phyloP scores from a whole-genome alignment of 2,797 vertebrate genomes.

The Typhlichthys subterraneus region DNA sequence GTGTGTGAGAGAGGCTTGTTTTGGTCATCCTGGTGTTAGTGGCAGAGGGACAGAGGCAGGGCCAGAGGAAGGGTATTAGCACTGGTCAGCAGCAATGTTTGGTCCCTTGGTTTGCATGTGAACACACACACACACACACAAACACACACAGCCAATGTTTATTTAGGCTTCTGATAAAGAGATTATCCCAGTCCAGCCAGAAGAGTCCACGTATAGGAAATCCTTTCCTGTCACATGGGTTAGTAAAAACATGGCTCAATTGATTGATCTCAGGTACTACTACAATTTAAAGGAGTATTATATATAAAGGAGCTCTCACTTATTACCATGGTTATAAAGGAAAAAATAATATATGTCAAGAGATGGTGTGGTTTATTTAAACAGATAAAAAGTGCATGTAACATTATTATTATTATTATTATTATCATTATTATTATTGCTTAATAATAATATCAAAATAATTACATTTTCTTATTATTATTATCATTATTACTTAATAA shows the following conservation, averaged over 20 bases:
- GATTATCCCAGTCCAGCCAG: constrained; percentile 69
- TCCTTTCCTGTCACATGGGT: constrained; percentile 66
- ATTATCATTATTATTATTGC: background rate
- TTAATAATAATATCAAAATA: background rate
- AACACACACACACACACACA: constrained; percentile 41
- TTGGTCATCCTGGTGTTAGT: background rate
- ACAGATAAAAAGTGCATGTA: background rate
- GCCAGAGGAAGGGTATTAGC: constrained; percentile 51
- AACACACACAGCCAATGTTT: constrained; percentile 62
- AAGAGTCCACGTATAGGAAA: constrained; percentile 73
- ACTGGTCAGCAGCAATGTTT: constrained; percentile 63
- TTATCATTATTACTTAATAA: too few species aligned
- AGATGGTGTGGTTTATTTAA: too few species aligned
- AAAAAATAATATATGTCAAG: too few species aligned
- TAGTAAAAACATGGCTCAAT: constrained; percentile 45
- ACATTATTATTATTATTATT: background rate
- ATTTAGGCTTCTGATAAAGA: constrained; percentile 83
- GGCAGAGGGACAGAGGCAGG: constrained; percentile 15
- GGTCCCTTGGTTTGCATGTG: constrained; percentile 36
- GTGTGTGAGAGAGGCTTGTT: too few species aligned
- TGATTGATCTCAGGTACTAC: constrained; percentile 35
- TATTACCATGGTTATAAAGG: too few species aligned
- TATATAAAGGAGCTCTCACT: too few species aligned
- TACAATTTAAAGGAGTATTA: constrained; percentile 1
- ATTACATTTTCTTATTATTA: background rate